Base-by-base conservation (phyloP, 2,113 vertebrate species). In the Panthera tigris region DNA sequence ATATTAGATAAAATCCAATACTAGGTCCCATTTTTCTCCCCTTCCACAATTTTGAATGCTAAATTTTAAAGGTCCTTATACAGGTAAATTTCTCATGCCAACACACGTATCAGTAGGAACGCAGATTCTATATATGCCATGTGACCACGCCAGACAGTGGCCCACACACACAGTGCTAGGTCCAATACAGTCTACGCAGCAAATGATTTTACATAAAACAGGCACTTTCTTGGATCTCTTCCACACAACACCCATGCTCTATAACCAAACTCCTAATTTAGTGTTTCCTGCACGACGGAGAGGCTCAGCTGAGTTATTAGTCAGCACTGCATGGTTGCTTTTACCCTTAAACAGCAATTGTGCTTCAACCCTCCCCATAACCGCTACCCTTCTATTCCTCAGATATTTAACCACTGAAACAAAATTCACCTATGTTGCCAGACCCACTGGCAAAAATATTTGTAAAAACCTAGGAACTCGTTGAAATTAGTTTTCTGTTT, bases 111-210 rank as follows among this genome's bases (percentile, higher is more conserved):
- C 48, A 14, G 29, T 0, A 45, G 55, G 78, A 85, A 48, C 39
- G 61, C 19, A 55, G 55, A 45, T 16, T 74, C 71, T 57, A 31
- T 7, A 4, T 16, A 65, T 90, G 14, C 76, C 41, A 18, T 0
- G 21, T 18, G 33, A 4, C n/a, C 33, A 6, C 7, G n/a, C 74
- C 52, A 84, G 50, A 12, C 21, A 7, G 52, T 7, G 48, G 31
- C 13, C 79, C 90, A 31, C 52, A 13, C 16, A 7, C 0, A 52
- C 3, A 0, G 18, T 0, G 7, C 65, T 33, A 1, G 18, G 1
- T 13, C 41, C 27, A 65, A 19, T 1, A 23, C 23, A 23, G 27
- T 33, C 63, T n/a, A 18, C 7, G 61, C 14, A 71, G 33, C 66
- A n/a, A 68, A 55, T 21, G 18, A 16, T 25, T 74, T 5, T 71